A percentile compares a stretch with the other conserved stretches of the same genome.
Evolutionary conservation across 2,797 vertebrate genomes (phyloP).

Genomic region (Cyclopterus lumpus): DNA sequence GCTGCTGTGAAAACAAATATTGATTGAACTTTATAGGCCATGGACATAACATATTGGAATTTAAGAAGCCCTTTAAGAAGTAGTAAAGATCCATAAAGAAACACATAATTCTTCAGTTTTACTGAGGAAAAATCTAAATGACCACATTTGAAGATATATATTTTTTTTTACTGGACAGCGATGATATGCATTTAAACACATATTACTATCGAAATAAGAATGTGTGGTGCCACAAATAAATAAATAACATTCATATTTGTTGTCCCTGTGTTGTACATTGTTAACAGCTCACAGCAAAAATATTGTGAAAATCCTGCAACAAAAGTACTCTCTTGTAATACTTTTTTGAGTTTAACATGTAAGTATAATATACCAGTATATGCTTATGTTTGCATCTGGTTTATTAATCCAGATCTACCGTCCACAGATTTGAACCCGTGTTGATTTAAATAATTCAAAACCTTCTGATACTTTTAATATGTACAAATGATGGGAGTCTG

Average conservation of each 20-base stretch:
- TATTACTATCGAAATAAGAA: neutral
- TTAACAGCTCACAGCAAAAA: neutral
- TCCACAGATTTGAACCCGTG: neutral
- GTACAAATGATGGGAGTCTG: neutral
- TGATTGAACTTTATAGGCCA: neutral
- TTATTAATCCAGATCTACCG: neutral
- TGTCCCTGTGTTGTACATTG: neutral
- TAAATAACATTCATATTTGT: neutral
- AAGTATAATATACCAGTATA: neutral
- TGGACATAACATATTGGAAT: neutral
- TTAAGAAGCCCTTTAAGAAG: neutral
- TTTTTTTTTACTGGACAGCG: neutral
- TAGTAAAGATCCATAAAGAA: neutral
- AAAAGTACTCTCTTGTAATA: neutral
- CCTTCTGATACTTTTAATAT: neutral
- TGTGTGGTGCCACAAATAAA: neutral
- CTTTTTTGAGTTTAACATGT: neutral
- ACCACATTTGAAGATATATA: neutral
- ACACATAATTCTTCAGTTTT: neutral
- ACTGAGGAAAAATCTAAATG: too few relatives aligned
- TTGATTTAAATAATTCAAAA: slow-evolving; percentile 5
- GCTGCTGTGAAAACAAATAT: neutral
- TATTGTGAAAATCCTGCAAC: neutral
- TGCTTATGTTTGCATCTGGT: neutral
- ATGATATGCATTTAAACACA: neutral